A percentile compares a stretch with the other conserved stretches of the same genome.
Conservation (phyloP, 2,888 invertebrate species). For the Petrolisthes cinctipes region DNA sequence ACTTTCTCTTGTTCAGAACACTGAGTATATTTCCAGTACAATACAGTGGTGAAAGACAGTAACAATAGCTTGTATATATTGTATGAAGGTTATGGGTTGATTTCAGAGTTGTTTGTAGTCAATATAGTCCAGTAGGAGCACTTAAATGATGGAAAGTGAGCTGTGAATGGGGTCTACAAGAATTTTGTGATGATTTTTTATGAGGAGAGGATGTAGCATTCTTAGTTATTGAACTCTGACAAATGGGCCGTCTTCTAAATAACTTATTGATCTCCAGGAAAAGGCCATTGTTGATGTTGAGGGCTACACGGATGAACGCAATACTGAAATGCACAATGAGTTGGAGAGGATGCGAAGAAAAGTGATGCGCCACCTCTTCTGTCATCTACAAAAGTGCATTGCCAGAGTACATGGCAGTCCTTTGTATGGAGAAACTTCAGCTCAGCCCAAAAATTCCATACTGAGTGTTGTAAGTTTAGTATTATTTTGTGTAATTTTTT, state of each 20-base stretch:
- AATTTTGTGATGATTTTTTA: not conserved
- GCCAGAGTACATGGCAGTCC: not conserved
- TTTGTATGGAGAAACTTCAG: not conserved
- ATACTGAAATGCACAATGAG: constrained; percentile 44
- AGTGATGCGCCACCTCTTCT: constrained; percentile 39
- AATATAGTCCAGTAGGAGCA: no score
- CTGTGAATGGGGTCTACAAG: not conserved
- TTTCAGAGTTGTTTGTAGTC: no score
- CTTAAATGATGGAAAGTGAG: no score
- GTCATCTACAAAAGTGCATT: constrained; percentile 18
- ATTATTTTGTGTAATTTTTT: not conserved
- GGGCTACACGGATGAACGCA: constrained; percentile 23
- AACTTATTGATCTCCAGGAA: constrained; percentile 12
- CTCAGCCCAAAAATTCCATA: constrained; percentile 37
- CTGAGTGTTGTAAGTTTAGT: constrained; percentile 42
- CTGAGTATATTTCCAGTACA: no score
- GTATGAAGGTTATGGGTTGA: no score
- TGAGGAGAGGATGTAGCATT: no score
- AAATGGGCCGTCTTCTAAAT: no score
- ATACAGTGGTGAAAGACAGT: no score
- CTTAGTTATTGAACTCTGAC: no score
- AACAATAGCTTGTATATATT: no score
- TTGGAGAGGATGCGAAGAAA: constrained; percentile 50
- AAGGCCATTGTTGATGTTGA: constrained; percentile 29
- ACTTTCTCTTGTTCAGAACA: no score